Conservation (phyloP, 2,797 vertebrate genomes). For the Galago senegalensis region DNA sequence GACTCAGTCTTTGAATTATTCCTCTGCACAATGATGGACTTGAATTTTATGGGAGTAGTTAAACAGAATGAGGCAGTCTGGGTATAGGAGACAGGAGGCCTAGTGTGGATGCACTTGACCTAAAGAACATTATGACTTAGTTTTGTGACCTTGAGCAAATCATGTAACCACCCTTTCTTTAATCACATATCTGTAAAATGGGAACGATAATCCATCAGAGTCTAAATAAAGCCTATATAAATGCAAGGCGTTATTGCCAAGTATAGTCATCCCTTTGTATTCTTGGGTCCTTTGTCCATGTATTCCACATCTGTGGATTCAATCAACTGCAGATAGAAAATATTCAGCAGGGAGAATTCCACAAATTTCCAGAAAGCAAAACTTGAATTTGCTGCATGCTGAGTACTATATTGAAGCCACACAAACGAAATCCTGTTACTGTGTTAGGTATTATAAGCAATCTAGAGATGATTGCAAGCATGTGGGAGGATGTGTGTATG, state of each 20-base stretch:
- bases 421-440: background rate
- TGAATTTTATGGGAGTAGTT: background rate
- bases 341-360: background rate
- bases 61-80: slow-evolving; percentile 11
- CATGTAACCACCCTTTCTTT: slow-evolving; percentile 2
- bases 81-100: background rate
- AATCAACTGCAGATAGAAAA: background rate
- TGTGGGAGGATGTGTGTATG: background rate
- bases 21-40: slow-evolving; percentile 20
- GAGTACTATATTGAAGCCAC: background rate
- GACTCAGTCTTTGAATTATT: background rate
- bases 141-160: slow-evolving; percentile 32
- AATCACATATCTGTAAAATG: slow-evolving; percentile 62
- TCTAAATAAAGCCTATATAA: slow-evolving; percentile 11
- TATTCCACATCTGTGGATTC: background rate
- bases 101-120: background rate
- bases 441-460: background rate
- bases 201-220: background rate
- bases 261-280: background rate
- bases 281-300: background rate
- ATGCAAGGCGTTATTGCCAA: background rate
- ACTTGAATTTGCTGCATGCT: background rate
- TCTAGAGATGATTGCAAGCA: background rate
- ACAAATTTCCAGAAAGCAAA: background rate
- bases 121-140: background rate